phyloP scores from a whole-genome alignment of 2,113 vertebrate species.

The Nothoprocta perdicaria region DNA sequence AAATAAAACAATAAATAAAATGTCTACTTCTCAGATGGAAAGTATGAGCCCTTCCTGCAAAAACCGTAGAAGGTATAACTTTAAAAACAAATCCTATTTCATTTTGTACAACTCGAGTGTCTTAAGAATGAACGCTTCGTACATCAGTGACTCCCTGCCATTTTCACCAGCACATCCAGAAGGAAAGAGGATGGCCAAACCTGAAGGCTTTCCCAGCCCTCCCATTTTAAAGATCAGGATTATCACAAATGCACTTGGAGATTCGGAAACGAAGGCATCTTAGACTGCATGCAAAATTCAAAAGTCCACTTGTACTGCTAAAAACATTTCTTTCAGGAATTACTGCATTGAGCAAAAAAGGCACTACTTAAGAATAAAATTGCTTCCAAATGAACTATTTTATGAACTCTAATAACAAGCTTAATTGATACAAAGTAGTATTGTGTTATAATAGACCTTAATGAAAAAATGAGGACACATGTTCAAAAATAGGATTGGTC shows the following conservation, averaged over 20 bases:
- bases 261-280: neutral
- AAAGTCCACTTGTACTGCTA: neutral
- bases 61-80: neutral
- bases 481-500: neutral
- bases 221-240: neutral
- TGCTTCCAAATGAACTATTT: conserved; percentile 11
- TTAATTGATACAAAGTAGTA: neutral
- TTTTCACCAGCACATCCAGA: neutral
- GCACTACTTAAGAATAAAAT: neutral
- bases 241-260: neutral
- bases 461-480: neutral
- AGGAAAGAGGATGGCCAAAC: neutral
- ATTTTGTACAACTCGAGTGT: neutral
- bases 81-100: neutral
- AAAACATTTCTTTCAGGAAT: neutral
- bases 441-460: neutral
- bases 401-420: neutral
- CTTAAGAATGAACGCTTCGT: neutral
- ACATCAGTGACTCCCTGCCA: neutral
- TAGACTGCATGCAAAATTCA: neutral
- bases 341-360: neutral
- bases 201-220: neutral
- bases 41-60: neutral
- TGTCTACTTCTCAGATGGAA: neutral
- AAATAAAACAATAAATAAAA: neutral